Base-by-base conservation (phyloP, 2,888 invertebrate species). In the Subacronicta megacephala region DNA sequence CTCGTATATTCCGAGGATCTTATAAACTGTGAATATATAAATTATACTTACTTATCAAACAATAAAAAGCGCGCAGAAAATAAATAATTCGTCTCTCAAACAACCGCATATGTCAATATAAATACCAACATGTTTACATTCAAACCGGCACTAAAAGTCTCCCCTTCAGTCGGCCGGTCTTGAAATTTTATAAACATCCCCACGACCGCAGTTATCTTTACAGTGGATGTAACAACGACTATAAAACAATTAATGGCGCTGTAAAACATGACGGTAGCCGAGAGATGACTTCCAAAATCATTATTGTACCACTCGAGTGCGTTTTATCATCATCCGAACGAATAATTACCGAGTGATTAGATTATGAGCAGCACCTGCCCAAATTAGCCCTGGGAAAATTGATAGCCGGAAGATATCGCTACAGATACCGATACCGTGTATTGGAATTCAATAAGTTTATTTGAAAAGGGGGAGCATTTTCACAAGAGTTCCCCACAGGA, bases 181-280 rank as follows among this genome's bases (percentile, higher is more conserved):
- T 81, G 76, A 80, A 75, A 76, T 79, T 76, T 77, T 80, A 80
- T 81, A 86, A 89, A 89, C 92, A 90, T 87, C 90, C 90, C 88
- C 80, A 67, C 70, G 72, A 78, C 80, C 80, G 72, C 83, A 85
- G 82, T 89, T 89, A 92, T 92, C 90, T 90, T 83, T 84, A 88
- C 85, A 81, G 83, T 78, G 79, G 73, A 85, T 86, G 84, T 87
- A 83, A 89, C 84, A 82, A 80, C 83, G 62, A 75, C 76, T 81
- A 89, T 91, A 87, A 90, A 93, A 92, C 83, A 87, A 90, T 90
- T 92, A 91, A 93, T 89, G 84, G 77, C 77, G 80, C 72, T 82
- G 87, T 92, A 84, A 91, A 92, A 88, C 82, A 75, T 62, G 65
- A 84, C 90, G 79, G 90, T 87, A 87, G 90, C 82, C 71, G 80